Evolutionary conservation across 2,113 vertebrate genomes (phyloP).

Genomic region (Oncorhynchus mykiss): DNA sequence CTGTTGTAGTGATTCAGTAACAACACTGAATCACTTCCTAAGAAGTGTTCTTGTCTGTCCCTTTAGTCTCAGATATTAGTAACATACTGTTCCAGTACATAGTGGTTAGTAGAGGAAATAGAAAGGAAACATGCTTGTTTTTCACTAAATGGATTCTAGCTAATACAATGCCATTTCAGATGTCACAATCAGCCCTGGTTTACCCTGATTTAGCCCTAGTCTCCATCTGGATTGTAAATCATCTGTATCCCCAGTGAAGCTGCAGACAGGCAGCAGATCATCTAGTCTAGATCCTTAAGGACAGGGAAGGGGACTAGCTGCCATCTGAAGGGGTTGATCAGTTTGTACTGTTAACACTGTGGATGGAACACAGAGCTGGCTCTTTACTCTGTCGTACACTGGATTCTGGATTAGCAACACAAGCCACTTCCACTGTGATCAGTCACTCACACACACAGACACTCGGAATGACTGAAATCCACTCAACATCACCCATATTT

Average conservation of each 20-base stretch:
- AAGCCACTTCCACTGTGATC: slow-evolving; percentile 69
- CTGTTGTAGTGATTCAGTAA: too few species aligned
- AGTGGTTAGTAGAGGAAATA: background rate
- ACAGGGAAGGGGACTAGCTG: slow-evolving; percentile 63
- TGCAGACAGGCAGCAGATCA: slow-evolving; percentile 50
- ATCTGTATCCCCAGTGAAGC: slow-evolving; percentile 68
- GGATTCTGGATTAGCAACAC: slow-evolving; percentile 72
- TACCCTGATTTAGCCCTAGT: slow-evolving; percentile 58
- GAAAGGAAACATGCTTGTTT: background rate
- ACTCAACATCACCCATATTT: slow-evolving; percentile 38
- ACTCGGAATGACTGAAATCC: slow-evolving; percentile 60
- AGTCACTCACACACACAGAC: slow-evolving; percentile 60
- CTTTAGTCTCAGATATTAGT: background rate
- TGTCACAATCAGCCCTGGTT: slow-evolving; percentile 20
- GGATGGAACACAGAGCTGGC: slow-evolving; percentile 63
- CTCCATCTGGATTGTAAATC: slow-evolving; percentile 56
- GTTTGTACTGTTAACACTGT: slow-evolving; percentile 25
- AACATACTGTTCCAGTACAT: background rate
- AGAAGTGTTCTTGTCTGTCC: background rate
- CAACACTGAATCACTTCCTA: too few species aligned
- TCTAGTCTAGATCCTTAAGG: slow-evolving; percentile 62
- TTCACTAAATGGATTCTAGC: background rate
- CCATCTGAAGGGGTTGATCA: slow-evolving; percentile 73
- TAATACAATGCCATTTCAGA: background rate
- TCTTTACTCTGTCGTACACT: slow-evolving; percentile 71